phyloP scores from a whole-genome alignment of 2,888 invertebrate genomes.

The Mimas tiliae region DNA sequence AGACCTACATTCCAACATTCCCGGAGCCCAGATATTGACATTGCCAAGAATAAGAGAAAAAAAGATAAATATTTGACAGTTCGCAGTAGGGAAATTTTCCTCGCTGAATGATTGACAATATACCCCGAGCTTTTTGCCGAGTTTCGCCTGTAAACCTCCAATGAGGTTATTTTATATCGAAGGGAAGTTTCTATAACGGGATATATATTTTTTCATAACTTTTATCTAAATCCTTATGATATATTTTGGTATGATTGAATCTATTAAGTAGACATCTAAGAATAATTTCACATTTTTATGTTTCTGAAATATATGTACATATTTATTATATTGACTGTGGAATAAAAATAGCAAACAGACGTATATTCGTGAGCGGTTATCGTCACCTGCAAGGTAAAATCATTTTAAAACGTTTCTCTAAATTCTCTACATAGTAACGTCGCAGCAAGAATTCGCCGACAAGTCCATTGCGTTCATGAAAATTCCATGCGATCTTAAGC shows the following conservation, averaged over 20 bases:
- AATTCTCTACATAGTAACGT: background rate
- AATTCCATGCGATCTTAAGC: slow-evolving; percentile 5
- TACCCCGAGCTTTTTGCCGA: slow-evolving; percentile 51
- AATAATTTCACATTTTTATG: background rate
- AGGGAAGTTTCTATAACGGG: slow-evolving; percentile 42
- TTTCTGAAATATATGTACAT: background rate
- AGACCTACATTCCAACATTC: slow-evolving; percentile 63
- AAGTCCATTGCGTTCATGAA: slow-evolving; percentile 9
- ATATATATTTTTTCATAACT: slow-evolving; percentile 20
- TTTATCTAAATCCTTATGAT: slow-evolving; percentile 14
- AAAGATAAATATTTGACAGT: slow-evolving; percentile 71
- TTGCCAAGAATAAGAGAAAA: slow-evolving; percentile 59
- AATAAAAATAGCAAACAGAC: background rate
- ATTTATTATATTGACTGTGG: background rate
- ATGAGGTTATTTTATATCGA: slow-evolving; percentile 49
- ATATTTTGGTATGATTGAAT: slow-evolving; percentile 7
- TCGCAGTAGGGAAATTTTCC: slow-evolving; percentile 59
- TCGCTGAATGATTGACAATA: slow-evolving; percentile 65
- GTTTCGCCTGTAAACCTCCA: slow-evolving; percentile 51
- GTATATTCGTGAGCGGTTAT: background rate
- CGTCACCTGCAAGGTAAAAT: background rate
- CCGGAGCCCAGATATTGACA: slow-evolving; percentile 62
- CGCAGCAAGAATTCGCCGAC: background rate
- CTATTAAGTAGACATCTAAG: background rate
- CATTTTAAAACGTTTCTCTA: background rate